phyloP scores from a whole-genome alignment of 2,888 invertebrate genomes.

The Poecilobothrus nobilitatus region DNA sequence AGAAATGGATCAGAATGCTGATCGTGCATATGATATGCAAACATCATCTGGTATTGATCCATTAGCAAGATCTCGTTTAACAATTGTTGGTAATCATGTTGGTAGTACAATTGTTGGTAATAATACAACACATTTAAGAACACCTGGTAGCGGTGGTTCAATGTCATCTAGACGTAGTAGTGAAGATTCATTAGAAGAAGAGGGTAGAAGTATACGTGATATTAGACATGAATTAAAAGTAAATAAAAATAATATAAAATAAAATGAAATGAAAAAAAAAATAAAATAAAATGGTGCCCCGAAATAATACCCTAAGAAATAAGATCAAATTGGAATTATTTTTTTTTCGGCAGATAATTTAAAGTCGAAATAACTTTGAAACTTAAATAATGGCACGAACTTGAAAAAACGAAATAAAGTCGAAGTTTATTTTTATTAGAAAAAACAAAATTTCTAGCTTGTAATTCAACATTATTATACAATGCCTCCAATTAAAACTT shows the following conservation, averaged over 20 bases:
- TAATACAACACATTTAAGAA: conserved; percentile 33
- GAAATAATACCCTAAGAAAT: too few species aligned
- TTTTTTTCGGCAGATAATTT: too few species aligned
- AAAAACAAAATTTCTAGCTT: too few species aligned
- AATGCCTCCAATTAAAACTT: too few species aligned
- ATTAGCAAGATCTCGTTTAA: conserved; percentile 38
- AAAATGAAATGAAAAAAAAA: too few species aligned
- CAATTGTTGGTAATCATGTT: conserved; percentile 28
- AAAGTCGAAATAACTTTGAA: too few species aligned
- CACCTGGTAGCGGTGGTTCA: conserved; percentile 32
- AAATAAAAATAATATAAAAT: conserved; percentile 8
- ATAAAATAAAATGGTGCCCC: neutral
- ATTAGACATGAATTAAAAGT: conserved; percentile 43
- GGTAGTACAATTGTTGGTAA: conserved; percentile 23
- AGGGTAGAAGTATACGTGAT: conserved; percentile 59
- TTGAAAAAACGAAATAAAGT: too few species aligned
- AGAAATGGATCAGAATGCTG: conserved; percentile 86
- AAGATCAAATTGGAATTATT: too few species aligned
- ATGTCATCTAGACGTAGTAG: conserved; percentile 76
- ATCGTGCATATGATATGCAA: conserved; percentile 82
- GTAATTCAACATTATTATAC: too few species aligned
- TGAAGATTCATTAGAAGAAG: conserved; percentile 82
- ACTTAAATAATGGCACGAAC: too few species aligned
- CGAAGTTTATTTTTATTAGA: too few species aligned
- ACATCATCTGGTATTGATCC: conserved; percentile 46